phyloP scores from a whole-genome alignment of 2,797 vertebrate species.

The Discoglossus pictus region DNA sequence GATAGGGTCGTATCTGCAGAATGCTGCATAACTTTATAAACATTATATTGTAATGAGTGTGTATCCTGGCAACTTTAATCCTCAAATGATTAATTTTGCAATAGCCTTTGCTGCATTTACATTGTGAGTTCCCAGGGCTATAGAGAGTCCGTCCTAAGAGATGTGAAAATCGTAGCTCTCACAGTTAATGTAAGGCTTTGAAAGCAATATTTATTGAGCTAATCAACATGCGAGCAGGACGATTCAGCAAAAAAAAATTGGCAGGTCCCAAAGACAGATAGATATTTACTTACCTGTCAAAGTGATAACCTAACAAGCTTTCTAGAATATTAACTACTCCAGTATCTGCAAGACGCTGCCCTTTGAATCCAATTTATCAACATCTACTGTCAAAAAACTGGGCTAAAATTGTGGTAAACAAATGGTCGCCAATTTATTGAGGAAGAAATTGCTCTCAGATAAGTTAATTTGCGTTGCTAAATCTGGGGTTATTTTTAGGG shows the following conservation, averaged over 20 bases:
- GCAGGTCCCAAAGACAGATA: conserved; percentile 33
- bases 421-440: conserved; percentile 36
- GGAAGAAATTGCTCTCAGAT: conserved; percentile 11
- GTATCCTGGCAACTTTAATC: conserved; percentile 30
- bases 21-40: conserved; percentile 25
- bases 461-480: conserved; percentile 33
- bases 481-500: too few relatives aligned
- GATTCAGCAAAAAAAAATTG: conserved; percentile 40
- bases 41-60: conserved; percentile 34
- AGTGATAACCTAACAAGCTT: conserved; percentile 44
- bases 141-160: conserved; percentile 20
- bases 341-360: conserved; percentile 26
- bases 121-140: conserved; percentile 33
- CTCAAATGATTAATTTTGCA: conserved; percentile 37
- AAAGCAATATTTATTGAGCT: conserved; percentile 41
- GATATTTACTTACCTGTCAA: conserved; percentile 45
- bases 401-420: conserved; percentile 16
- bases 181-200: conserved; percentile 36
- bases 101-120: conserved; percentile 30
- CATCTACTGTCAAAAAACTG: conserved; percentile 1
- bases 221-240: conserved; percentile 29
- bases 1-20: neutral
- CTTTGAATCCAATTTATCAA: conserved; percentile 29
- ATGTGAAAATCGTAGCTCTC: conserved; percentile 30
- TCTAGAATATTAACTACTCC: conserved; percentile 41